These are phyloP conservation scores for Epinephelus moara DNA, from an alignment of 2,113 vertebrate genomes.

Conservation along the genomic window DNA sequence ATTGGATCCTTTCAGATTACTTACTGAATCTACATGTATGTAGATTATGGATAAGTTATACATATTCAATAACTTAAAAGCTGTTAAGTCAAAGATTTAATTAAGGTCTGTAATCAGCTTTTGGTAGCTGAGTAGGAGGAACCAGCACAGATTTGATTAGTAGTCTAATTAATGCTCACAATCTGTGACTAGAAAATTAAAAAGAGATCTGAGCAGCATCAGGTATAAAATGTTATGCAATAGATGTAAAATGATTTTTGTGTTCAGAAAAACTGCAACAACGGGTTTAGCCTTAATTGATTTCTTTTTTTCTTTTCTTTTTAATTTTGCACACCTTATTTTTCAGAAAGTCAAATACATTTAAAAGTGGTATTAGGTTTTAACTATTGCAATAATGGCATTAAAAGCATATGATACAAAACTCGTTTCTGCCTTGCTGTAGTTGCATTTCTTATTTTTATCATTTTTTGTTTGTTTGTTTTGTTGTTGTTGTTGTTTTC, in stretches of 20 bases:
- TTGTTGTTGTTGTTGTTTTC: no score
- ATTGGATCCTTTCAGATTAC: neutral
- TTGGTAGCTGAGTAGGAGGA: conserved; percentile 2
- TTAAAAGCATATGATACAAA: no score
- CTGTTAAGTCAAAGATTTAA: conserved; percentile 4
- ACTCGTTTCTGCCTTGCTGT: no score
- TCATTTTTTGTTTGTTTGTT: no score
- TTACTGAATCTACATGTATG: neutral
- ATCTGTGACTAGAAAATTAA: conserved; percentile 14
- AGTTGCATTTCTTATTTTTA: no score
- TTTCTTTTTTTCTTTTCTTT: no score
- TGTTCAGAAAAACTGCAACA: neutral
- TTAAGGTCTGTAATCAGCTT: conserved; percentile 2
- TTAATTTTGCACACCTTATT: no score
- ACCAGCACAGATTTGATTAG: neutral
- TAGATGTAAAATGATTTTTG: neutral
- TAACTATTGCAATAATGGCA: no score
- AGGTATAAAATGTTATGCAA: neutral
- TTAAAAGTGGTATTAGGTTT: no score
- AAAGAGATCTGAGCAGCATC: neutral
- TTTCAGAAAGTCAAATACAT: no score
- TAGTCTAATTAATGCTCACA: conserved; percentile 12
- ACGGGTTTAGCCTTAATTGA: neutral
- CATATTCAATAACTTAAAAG: neutral
- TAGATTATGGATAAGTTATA: neutral